Evolutionary conservation across 2,888 invertebrate species (phyloP).

Genomic region (Aleiodes alternator): DNA sequence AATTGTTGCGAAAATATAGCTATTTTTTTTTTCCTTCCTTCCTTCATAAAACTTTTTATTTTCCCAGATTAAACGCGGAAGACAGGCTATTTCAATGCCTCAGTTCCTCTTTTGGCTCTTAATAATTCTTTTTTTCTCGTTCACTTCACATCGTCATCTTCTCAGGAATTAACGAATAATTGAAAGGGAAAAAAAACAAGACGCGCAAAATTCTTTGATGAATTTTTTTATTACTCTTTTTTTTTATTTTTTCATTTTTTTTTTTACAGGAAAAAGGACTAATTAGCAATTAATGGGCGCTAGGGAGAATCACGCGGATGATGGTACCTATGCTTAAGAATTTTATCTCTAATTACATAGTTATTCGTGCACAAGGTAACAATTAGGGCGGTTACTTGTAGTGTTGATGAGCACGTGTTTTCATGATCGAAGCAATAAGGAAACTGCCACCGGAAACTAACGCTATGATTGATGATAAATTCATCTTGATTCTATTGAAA

Average conservation of each 20-base stretch:
- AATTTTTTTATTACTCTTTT: too few relatives aligned
- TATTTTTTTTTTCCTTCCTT: slow-evolving; percentile 11
- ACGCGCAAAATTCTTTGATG: too few relatives aligned
- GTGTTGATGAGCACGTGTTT: slow-evolving; percentile 51
- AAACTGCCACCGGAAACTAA: slow-evolving; percentile 56
- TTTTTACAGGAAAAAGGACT: neutral
- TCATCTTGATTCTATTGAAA: neutral
- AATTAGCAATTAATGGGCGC: slow-evolving; percentile 22
- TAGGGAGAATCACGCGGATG: slow-evolving; percentile 19
- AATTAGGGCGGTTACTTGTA: slow-evolving; percentile 46
- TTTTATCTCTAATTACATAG: slow-evolving; percentile 10
- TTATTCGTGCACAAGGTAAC: slow-evolving; percentile 35
- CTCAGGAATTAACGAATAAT: too few relatives aligned
- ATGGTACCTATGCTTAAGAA: neutral
- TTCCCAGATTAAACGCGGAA: slow-evolving; percentile 22
- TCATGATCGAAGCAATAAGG: slow-evolving; percentile 47
- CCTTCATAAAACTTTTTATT: neutral
- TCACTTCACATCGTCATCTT: neutral
- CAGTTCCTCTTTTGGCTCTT: slow-evolving; percentile 22
- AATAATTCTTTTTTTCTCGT: slow-evolving; percentile 15
- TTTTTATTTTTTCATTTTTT: too few relatives aligned
- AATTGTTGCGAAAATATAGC: slow-evolving; percentile 25
- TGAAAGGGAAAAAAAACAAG: too few relatives aligned
- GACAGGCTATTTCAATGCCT: neutral
- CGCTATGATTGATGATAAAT: slow-evolving; percentile 24